Evolutionary conservation across 2,888 invertebrate genomes (phyloP), one percentile per base, ranked within the genome.

Genomic region (Tetragonisca angustula): DNA sequence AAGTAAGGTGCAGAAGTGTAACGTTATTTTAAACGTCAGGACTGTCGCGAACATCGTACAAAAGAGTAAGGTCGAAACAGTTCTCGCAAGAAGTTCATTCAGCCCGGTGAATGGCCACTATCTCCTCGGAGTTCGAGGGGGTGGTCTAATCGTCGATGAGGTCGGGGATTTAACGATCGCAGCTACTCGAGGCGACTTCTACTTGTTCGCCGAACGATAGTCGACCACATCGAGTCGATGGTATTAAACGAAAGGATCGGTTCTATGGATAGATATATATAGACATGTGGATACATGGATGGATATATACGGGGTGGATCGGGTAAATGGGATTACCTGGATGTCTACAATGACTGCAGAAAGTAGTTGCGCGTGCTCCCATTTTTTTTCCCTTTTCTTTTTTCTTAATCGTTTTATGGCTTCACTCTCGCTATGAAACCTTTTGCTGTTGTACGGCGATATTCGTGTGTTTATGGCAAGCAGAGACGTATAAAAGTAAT

Each of bases 161-260:
- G 73, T 84, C 71, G 85, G 68, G 82, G 83, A 87, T 88, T 88
- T 88, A 90, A 89, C 89, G 89, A 90, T 88, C 87, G 65, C 71
- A 59, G 70, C 81, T 64, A 82, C 77, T 84, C 72, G 81, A 86
- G 76, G 61, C 76, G 76, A 84, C 87, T 88, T 87, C 80, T 85
- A 72, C 74, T 65, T 62, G 67, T 71, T 75, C 50, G 15, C 21
- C 73, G 61, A 61, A n/a, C 76, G 73, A 84, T 65, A 62, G 77
- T 15, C 61, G 6, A 3, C 36, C 69, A 24, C n/a, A 50, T 49
- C 56, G 52, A 65, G 81, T 88, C 88, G 86, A 88, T 88, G 67
- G 68, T 62, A 74, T 73, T 79, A 72, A 87, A 83, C 77, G 69
- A 75, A 59, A 62, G 68, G 75, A 83, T 87, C 77, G 62, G 65